phyloP scores from a whole-genome alignment of 1,140 invertebrate species.

The Penaeus chinensis region DNA sequence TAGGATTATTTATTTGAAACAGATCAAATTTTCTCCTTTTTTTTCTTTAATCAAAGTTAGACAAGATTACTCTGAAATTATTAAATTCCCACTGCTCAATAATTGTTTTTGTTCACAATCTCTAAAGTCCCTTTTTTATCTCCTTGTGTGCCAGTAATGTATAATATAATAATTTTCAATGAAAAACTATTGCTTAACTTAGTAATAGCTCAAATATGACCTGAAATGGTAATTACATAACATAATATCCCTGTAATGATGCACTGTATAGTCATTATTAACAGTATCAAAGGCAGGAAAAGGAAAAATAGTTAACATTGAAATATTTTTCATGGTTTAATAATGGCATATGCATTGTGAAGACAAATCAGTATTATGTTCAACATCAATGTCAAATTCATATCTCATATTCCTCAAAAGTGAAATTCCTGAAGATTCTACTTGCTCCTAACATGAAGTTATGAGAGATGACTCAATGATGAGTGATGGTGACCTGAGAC shows the following conservation, averaged over 20 bases:
- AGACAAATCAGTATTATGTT: neutral
- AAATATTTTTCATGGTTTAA: slow-evolving; percentile 1
- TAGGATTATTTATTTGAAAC: too few relatives aligned
- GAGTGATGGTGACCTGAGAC: slow-evolving; percentile 57
- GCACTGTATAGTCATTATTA: too few relatives aligned
- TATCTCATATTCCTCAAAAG: slow-evolving; percentile 18
- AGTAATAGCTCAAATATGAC: too few relatives aligned
- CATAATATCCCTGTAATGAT: too few relatives aligned
- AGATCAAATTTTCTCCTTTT: too few relatives aligned
- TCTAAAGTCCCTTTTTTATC: too few relatives aligned
- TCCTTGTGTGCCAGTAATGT: neutral
- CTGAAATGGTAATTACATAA: too few relatives aligned
- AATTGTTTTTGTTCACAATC: too few relatives aligned
- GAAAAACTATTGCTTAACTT: neutral
- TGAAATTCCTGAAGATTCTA: slow-evolving; percentile 40
- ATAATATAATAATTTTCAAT: slow-evolving; percentile 2
- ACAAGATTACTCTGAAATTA: too few relatives aligned
- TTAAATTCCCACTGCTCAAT: too few relatives aligned
- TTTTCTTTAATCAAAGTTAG: too few relatives aligned
- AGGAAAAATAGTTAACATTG: slow-evolving; percentile 17
- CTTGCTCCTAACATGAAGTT: slow-evolving; percentile 34
- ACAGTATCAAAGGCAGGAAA: slow-evolving; percentile 23
- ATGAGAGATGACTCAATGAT: slow-evolving; percentile 41
- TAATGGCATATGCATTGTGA: slow-evolving; percentile 22
- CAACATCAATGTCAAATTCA: slow-evolving; percentile 18